Evolutionary conservation across 1,140 invertebrate genomes (phyloP), one percentile per base, ranked within the genome.

Genomic region (Harpegnathos saltator): DNA sequence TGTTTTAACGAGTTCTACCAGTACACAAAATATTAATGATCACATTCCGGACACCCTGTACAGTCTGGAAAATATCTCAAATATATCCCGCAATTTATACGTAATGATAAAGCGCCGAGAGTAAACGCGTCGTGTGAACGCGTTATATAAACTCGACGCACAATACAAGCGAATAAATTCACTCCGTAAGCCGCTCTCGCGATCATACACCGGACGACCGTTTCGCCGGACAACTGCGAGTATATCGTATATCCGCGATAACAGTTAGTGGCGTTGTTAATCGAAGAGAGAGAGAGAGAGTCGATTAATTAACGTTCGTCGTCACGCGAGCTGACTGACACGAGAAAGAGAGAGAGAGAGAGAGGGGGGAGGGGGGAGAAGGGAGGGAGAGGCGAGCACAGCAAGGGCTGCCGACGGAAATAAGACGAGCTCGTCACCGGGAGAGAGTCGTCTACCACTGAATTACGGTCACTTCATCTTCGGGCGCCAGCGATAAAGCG

Each of bases 221-320:
- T 7, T 3, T 3, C n/a, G 33, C 4, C 59, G 22, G 69, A 61
- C n/a, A n/a, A n/a, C n/a, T n/a, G n/a, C n/a, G n/a, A n/a, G n/a
- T n/a, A n/a, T n/a, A n/a, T n/a, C n/a, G n/a, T n/a, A n/a, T n/a
- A 85, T 75, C 15, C 44, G 38, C 54, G 72, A 75, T 74, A 68
- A 61, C 33, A 85, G 65, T 54, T 54, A 65, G 22, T 19, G 19
- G 24, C 24, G 61, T 54, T 58, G 44, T 85, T 71, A 62, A 71
- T 56, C 26, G 59, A 44, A 58, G 26, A 54, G 48, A 54, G 19
- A 63, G 29, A 58, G 26, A 54, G 48, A 54, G 12, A 59, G 50
- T 72, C 58, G 63, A 82, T 81, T 88, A 81, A 89, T 88, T 82
- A 88, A 81, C 58, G 63, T 50, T 81, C 44, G 56, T 26, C 9